A percentile compares a stretch with the other conserved stretches of the same genome.
Evolutionary conservation across 2,113 vertebrate genomes (phyloP).

Genomic region (Cyanoramphus novaezelandiae): DNA sequence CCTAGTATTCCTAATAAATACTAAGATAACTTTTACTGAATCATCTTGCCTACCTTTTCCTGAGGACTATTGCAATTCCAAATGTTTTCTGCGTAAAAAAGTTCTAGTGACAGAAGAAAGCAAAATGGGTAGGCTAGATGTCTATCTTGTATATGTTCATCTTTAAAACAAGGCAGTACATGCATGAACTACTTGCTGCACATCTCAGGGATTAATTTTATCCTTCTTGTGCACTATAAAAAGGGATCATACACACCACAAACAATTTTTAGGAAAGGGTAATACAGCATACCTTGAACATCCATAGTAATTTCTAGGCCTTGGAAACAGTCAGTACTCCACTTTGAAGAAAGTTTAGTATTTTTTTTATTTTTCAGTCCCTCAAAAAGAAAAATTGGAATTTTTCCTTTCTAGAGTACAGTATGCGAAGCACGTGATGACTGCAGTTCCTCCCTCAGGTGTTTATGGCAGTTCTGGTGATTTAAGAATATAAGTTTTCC

Average conservation of each 20-base stretch:
- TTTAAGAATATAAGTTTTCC: background rate
- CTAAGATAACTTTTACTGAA: background rate
- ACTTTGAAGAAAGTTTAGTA: background rate
- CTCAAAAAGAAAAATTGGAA: background rate
- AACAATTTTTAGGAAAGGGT: background rate
- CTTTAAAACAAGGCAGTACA: background rate
- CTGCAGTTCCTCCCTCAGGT: background rate
- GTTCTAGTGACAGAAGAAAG: background rate
- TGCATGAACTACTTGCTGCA: background rate
- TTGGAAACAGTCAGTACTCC: background rate
- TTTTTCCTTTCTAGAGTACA: background rate
- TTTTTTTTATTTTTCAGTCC: conserved; percentile 11
- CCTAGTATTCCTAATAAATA: background rate
- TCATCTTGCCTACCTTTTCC: background rate
- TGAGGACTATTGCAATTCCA: background rate
- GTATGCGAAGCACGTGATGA: background rate
- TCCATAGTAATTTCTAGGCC: background rate
- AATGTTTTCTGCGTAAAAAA: background rate
- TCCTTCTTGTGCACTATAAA: background rate
- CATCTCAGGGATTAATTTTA: background rate
- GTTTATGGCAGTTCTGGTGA: background rate
- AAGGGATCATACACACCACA: background rate
- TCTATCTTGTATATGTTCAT: background rate
- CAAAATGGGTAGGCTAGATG: background rate
- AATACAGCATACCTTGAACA: background rate